Evolutionary conservation across 1,140 invertebrate species (phyloP).

Genomic region (Frieseomelitta varia): DNA sequence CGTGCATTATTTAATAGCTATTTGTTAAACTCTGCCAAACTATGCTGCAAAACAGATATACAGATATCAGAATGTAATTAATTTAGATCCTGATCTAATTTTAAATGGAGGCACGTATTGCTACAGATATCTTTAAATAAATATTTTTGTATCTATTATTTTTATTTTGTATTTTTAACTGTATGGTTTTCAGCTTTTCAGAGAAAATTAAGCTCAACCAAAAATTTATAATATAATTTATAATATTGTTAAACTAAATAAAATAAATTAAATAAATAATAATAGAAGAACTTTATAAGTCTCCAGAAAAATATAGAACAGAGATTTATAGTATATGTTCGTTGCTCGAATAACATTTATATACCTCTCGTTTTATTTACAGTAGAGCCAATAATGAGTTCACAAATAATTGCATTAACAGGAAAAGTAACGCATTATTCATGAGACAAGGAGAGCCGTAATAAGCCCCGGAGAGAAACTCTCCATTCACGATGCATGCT

Average conservation of each 20-base stretch:
- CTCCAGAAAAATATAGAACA: no score
- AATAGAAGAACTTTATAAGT: neutral
- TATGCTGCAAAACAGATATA: slow-evolving; percentile 6
- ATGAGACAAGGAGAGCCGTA: neutral
- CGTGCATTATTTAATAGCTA: neutral
- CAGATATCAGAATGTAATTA: slow-evolving; percentile 1
- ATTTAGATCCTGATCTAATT: neutral
- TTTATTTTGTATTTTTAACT: neutral
- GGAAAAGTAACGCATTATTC: slow-evolving; percentile 38
- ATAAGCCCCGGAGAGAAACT: slow-evolving; percentile 26
- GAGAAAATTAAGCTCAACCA: no score
- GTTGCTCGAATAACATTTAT: neutral
- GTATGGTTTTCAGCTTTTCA: neutral
- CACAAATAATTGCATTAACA: slow-evolving; percentile 21
- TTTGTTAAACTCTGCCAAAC: neutral
- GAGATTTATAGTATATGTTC: neutral
- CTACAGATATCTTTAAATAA: neutral
- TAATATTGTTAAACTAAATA: neutral
- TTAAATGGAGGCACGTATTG: neutral
- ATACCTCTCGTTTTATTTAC: neutral
- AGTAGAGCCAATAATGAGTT: no score
- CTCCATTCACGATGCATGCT: slow-evolving; percentile 11
- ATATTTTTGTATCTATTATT: neutral
- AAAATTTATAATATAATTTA: neutral
- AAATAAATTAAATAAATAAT: neutral